Evolutionary conservation across 1,140 invertebrate species (phyloP).

Genomic region (Drosophila burlai): DNA sequence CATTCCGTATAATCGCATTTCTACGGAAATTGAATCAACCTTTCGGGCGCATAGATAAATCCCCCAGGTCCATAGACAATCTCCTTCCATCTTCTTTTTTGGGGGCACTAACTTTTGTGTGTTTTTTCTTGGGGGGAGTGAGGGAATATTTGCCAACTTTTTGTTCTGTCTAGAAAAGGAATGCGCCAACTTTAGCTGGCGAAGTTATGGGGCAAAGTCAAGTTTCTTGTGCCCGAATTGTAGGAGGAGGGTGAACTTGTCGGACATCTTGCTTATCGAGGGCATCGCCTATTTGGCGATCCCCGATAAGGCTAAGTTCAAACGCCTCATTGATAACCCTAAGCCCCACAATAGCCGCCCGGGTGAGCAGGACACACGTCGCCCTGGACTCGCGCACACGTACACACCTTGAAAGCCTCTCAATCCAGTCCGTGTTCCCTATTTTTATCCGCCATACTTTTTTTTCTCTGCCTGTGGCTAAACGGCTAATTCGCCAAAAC

Average conservation of each 20-base stretch:
- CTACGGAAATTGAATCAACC: slow-evolving; percentile 47
- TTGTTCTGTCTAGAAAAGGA: slow-evolving; percentile 50
- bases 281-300: slow-evolving; percentile 24
- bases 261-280: slow-evolving; percentile 52
- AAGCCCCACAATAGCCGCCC: slow-evolving; percentile 50
- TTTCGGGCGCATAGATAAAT: slow-evolving; percentile 32
- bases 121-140: slow-evolving; percentile 21
- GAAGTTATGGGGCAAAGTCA: slow-evolving; percentile 62
- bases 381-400: slow-evolving; percentile 38
- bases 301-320: slow-evolving; percentile 47
- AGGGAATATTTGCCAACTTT: slow-evolving; percentile 62
- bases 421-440: slow-evolving; percentile 4
- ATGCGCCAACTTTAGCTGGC: slow-evolving; percentile 31
- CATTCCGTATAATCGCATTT: slow-evolving; percentile 48
- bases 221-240: slow-evolving; percentile 19
- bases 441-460: neutral
- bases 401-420: slow-evolving; percentile 57
- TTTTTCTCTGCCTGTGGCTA: slow-evolving; percentile 36
- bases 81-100: slow-evolving; percentile 5
- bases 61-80: slow-evolving; percentile 36
- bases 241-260: slow-evolving; percentile 12
- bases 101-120: slow-evolving; percentile 45
- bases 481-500: slow-evolving; percentile 69
- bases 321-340: slow-evolving; percentile 53
- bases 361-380: slow-evolving; percentile 41